Evolutionary conservation across 2,797 vertebrate species (phyloP).

Genomic region (Microctenopoma stevenorrisi): DNA sequence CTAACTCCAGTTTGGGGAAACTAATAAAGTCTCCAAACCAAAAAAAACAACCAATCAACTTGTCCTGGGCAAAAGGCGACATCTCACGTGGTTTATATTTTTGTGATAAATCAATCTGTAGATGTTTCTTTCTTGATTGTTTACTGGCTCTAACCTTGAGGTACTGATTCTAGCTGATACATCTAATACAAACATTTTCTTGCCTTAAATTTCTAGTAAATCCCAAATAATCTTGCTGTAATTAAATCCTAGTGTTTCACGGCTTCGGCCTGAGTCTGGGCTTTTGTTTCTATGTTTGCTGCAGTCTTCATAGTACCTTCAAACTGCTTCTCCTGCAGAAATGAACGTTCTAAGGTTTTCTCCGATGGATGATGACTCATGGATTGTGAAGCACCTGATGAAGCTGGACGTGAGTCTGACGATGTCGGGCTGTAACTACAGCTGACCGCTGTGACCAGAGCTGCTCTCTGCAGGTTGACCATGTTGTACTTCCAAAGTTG

Average conservation of each 20-base stretch:
- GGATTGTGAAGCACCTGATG: conserved; percentile 47
- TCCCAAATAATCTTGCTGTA: conserved; percentile 58
- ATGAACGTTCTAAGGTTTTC: conserved; percentile 28
- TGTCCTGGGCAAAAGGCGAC: not conserved
- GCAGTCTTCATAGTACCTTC: conserved; percentile 51
- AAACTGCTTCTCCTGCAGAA: conserved; percentile 51
- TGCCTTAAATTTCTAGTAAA: conserved; percentile 40
- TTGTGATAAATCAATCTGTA: too few species aligned
- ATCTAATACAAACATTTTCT: not conserved
- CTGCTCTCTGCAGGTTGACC: conserved; percentile 7
- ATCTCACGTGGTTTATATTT: not conserved
- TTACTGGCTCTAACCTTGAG: conserved; percentile 9
- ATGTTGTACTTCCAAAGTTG: conserved; percentile 6
- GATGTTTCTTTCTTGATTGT: not conserved
- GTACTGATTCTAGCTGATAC: conserved; percentile 8
- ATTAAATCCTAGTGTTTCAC: conserved; percentile 55
- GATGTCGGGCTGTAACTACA: not conserved
- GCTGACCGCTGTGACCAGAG: not conserved
- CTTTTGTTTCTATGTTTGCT: conserved; percentile 43
- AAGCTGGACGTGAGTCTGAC: conserved; percentile 20
- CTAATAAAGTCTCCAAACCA: not conserved
- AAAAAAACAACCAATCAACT: not conserved
- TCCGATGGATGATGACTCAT: conserved; percentile 45
- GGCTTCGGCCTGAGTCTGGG: conserved; percentile 32
- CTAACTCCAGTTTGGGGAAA: not conserved